Conservation (phyloP, 1,140 invertebrate species). For the Aethina tumida region DNA sequence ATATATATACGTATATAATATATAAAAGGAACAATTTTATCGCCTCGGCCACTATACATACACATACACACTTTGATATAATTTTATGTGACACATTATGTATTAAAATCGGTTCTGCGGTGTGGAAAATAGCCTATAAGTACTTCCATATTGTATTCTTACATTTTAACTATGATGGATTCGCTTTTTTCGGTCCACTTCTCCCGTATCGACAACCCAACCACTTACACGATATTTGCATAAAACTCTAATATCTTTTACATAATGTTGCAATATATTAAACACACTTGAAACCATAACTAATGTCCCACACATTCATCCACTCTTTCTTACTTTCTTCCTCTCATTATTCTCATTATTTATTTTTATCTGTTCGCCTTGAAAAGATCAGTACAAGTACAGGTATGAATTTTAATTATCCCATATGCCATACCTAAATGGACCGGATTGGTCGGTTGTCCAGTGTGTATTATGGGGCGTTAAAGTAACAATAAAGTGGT, state of each 20-base stretch:
- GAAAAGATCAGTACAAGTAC: too few relatives aligned
- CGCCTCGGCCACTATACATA: constrained; percentile 20
- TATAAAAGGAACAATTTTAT: constrained; percentile 30
- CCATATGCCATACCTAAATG: too few relatives aligned
- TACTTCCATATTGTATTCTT: constrained; percentile 22
- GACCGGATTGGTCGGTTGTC: too few relatives aligned
- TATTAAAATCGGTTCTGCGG: constrained; percentile 28
- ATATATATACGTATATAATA: constrained; percentile 29
- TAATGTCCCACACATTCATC: too few relatives aligned
- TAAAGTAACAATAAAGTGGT: too few relatives aligned
- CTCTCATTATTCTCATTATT: too few relatives aligned
- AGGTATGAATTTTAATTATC: too few relatives aligned
- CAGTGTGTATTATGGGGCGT: too few relatives aligned
- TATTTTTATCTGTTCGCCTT: too few relatives aligned
- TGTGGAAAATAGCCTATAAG: constrained; percentile 27
- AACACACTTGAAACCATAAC: too few relatives aligned
- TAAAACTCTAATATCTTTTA: constrained; percentile 19
- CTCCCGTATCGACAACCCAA: constrained; percentile 7
- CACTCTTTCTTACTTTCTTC: too few relatives aligned
- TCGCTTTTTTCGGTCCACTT: constrained; percentile 8
- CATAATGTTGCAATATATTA: too few relatives aligned
- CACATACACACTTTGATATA: constrained; percentile 18
- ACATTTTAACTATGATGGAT: constrained; percentile 18
- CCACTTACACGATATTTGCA: constrained; percentile 13
- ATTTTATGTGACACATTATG: constrained; percentile 30